These are phyloP conservation scores for Nipponia nippon DNA, from an alignment of 2,113 vertebrate genomes.

Conservation along the genomic window DNA sequence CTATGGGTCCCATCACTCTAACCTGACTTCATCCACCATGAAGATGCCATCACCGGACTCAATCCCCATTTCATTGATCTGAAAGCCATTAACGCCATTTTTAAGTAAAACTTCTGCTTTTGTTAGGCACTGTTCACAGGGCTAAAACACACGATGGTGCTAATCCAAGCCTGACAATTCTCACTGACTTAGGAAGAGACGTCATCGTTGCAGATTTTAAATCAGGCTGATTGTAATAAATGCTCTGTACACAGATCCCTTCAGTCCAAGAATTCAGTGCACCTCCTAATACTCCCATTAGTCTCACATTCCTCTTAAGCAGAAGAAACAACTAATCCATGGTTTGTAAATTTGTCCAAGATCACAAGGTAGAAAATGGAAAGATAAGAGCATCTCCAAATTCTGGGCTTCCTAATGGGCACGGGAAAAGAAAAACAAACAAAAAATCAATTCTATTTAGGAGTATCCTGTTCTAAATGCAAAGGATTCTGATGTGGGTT, in stretches of 20 bases:
- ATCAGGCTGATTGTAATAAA: neutral
- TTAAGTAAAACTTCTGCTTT: neutral
- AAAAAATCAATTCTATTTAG: neutral
- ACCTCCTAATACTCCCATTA: neutral
- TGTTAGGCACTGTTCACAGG: neutral
- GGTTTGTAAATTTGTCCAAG: neutral
- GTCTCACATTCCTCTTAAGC: neutral
- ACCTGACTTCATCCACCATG: neutral
- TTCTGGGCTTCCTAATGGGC: neutral
- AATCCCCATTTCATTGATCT: neutral
- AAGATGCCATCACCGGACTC: neutral
- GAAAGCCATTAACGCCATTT: neutral
- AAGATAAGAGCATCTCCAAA: neutral
- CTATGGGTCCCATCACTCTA: neutral
- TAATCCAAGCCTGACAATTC: neutral
- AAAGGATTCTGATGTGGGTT: neutral
- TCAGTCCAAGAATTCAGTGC: neutral
- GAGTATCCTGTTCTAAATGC: neutral
- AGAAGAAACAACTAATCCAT: neutral
- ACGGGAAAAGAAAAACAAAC: accelerated
- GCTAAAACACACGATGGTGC: neutral
- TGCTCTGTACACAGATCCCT: neutral
- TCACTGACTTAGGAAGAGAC: neutral
- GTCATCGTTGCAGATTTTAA: neutral
- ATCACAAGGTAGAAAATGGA: neutral